Percentiles rank a stretch among this genome's conserved stretches.
Evolutionary conservation across 1,140 invertebrate species (phyloP).

Genomic region (Eulimnadia texana): DNA sequence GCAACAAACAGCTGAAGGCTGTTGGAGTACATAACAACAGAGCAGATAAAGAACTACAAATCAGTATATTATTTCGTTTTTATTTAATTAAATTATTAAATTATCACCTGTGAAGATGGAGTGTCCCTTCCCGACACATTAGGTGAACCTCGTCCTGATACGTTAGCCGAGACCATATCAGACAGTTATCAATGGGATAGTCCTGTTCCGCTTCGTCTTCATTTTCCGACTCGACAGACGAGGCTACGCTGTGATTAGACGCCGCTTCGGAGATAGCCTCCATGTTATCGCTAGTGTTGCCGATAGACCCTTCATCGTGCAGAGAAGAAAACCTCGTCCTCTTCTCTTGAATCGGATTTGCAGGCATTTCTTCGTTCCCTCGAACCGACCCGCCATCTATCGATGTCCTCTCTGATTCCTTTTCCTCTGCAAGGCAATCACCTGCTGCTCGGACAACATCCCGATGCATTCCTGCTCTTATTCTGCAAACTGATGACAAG

Average conservation of each 20-base stretch:
- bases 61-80: no score
- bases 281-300: slow-evolving; percentile 81
- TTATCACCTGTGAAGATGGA: slow-evolving; percentile 60
- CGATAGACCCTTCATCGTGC: slow-evolving; percentile 70
- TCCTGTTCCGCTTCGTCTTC: slow-evolving; percentile 76
- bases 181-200: slow-evolving; percentile 80
- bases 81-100: no score
- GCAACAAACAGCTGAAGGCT: no score
- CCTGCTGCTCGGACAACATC: slow-evolving; percentile 55
- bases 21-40: no score
- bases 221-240: slow-evolving; percentile 64
- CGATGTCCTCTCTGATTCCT: not conserved
- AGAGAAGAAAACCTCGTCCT: slow-evolving; percentile 64
- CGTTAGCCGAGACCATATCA: slow-evolving; percentile 83
- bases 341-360: slow-evolving; percentile 31
- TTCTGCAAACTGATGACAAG: slow-evolving; percentile 48
- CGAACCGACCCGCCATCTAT: slow-evolving; percentile 7
- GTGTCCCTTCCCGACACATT: slow-evolving; percentile 89
- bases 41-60: no score
- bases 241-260: slow-evolving; percentile 87
- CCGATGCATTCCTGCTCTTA: slow-evolving; percentile 44
- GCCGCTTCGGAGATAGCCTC: slow-evolving; percentile 89
- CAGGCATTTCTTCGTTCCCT: slow-evolving; percentile 1
- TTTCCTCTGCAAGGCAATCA: slow-evolving; percentile 23
- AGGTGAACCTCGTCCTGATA: slow-evolving; percentile 71